A percentile compares a stretch with the other conserved stretches of the same genome.
phyloP scores from a whole-genome alignment of 2,888 invertebrate species.

The Amiota mariae region DNA sequence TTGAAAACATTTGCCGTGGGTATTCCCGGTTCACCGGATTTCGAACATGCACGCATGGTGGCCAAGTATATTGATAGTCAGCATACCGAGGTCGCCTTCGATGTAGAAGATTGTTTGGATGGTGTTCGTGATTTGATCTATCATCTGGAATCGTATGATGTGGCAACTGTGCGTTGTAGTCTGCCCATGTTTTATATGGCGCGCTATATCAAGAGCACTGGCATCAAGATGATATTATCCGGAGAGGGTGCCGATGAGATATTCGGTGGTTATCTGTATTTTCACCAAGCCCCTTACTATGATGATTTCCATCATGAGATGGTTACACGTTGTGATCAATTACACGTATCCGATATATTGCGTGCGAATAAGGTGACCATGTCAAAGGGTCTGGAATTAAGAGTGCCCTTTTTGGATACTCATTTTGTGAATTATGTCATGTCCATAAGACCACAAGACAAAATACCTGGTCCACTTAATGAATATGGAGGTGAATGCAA shows the following conservation, averaged over 20 bases:
- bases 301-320: constrained; percentile 84
- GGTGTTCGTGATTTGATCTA: constrained; percentile 87
- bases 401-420: constrained; percentile 91
- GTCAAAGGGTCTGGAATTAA: constrained; percentile 82
- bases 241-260: constrained; percentile 96
- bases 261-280: constrained; percentile 95
- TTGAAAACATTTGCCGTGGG: constrained; percentile 89
- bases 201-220: constrained; percentile 86
- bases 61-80: constrained; percentile 88
- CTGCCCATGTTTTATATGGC: constrained; percentile 84
- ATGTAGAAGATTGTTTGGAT: constrained; percentile 80
- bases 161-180: constrained; percentile 68
- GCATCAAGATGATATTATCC: constrained; percentile 89
- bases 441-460: constrained; percentile 78
- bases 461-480: constrained; percentile 76
- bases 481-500: constrained; percentile 44
- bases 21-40: constrained; percentile 90
- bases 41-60: constrained; percentile 87
- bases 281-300: constrained; percentile 86
- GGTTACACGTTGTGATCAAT: constrained; percentile 78
- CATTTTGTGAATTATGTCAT: constrained; percentile 87
- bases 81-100: constrained; percentile 90
- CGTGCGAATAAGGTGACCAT: constrained; percentile 85
- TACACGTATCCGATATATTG: constrained; percentile 86
- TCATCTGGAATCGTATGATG: constrained; percentile 84